These are phyloP conservation scores for Neopelma chrysocephalum DNA, from an alignment of 2,797 vertebrate genomes.

Conservation along the genomic window DNA sequence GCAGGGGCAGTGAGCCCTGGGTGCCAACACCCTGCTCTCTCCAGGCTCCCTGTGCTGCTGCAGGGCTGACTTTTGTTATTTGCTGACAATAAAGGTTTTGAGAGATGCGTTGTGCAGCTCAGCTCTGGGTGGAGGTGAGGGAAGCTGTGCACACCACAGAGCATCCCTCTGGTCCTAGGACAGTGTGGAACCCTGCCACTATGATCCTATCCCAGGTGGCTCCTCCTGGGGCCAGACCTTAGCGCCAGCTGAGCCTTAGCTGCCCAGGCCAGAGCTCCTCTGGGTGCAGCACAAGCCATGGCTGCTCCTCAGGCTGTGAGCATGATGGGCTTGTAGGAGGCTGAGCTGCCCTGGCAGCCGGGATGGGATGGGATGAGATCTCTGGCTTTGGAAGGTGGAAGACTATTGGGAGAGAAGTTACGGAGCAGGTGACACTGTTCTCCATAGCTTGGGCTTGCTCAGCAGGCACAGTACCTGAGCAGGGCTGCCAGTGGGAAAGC, in stretches of 20 bases:
- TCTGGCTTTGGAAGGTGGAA: not conserved
- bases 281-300: not conserved
- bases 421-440: fast-evolving
- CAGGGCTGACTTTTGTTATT: conserved; percentile 23
- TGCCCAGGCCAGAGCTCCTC: not conserved
- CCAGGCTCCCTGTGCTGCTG: fast-evolving
- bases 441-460: not conserved
- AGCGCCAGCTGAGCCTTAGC: not conserved
- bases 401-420: fast-evolving
- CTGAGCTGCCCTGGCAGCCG: not conserved
- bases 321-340: not conserved
- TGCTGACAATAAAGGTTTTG: conserved; percentile 69
- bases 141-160: fast-evolving
- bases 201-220: not conserved
- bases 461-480: fast-evolving
- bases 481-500: not conserved
- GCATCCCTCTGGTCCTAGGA: not conserved
- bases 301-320: fast-evolving
- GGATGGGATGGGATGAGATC: not conserved
- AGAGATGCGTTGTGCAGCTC: not conserved
- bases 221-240: not conserved
- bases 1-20: fast-evolving
- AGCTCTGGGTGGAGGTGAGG: fast-evolving
- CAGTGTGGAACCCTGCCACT: not conserved
- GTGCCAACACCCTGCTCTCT: not conserved